phyloP scores from a whole-genome alignment of 2,113 vertebrate genomes.

The Monopterus albus region DNA sequence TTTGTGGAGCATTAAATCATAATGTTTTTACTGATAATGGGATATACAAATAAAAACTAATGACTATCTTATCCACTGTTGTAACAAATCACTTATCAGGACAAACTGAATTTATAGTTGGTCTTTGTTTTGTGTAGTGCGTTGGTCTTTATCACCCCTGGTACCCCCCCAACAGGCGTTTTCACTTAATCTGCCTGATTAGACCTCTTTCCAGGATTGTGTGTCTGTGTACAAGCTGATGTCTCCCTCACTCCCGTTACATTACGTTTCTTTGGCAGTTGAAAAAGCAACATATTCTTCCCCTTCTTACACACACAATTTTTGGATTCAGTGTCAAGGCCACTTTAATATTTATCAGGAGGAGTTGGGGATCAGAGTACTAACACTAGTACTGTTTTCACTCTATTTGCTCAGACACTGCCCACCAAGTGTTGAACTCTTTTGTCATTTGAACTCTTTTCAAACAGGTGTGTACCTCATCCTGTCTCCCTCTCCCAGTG shows the following conservation, averaged over 20 bases:
- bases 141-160: background rate
- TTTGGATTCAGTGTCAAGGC: background rate
- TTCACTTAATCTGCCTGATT: conserved; percentile 1
- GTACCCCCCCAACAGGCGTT: background rate
- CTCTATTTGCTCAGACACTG: background rate
- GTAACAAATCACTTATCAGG: too few species aligned
- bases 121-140: background rate
- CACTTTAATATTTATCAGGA: background rate
- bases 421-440: background rate
- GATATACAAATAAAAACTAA: too few species aligned
- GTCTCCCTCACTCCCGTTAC: background rate
- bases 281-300: background rate
- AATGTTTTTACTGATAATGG: too few species aligned
- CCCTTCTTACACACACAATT: background rate
- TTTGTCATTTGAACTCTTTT: conserved; percentile 8
- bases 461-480: conserved; percentile 45
- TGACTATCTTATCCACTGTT: too few species aligned
- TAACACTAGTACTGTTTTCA: rapidly evolving
- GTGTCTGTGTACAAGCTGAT: background rate
- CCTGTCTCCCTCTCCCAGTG: background rate
- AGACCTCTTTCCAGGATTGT: background rate
- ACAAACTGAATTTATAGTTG: too few species aligned
- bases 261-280: background rate
- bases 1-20: too few species aligned
- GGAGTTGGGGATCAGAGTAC: background rate